Conservation (phyloP, 2,797 vertebrate genomes). For the Chrysolophus pictus region DNA sequence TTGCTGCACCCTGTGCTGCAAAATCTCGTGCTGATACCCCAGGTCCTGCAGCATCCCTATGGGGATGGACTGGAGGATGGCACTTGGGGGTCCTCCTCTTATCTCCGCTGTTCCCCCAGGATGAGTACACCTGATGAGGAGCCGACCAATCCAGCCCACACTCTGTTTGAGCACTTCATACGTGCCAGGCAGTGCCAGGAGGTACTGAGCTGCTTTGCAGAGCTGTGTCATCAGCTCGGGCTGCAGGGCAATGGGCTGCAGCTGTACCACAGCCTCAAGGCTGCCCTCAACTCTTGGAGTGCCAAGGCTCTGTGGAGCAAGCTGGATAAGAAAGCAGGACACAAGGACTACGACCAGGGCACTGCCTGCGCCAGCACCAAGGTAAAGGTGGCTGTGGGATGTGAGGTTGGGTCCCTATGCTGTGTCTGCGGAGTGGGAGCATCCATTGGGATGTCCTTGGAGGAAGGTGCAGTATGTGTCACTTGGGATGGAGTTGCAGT, state of each 20-base stretch:
- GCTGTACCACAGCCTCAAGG: conserved; percentile 88
- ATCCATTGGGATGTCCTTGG: not conserved
- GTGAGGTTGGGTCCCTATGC: not conserved
- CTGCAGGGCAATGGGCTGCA: conserved; percentile 80
- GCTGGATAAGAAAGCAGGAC: conserved; percentile 89
- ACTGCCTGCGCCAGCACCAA: conserved; percentile 86
- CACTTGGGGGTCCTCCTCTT: not conserved
- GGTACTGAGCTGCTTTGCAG: conserved; percentile 82
- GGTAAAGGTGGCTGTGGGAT: conserved; percentile 65
- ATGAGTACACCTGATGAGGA: not conserved
- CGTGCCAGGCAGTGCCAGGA: conserved; percentile 86
- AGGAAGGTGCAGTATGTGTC: not conserved
- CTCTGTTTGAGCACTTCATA: conserved; percentile 86
- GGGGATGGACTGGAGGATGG: not conserved
- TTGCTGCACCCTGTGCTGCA: not conserved
- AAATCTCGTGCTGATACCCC: not conserved
- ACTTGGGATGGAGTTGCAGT: not conserved
- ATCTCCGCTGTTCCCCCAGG: not conserved
- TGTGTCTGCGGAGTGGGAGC: not conserved
- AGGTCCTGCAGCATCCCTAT: not conserved
- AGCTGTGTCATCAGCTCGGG: conserved; percentile 84
- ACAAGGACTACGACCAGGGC: conserved; percentile 87
- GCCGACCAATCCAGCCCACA: conserved; percentile 80
- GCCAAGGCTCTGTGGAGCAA: conserved; percentile 93
- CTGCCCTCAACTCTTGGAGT: conserved; percentile 92